These are phyloP conservation scores for Copidosoma aretas DNA, from an alignment of 2,888 invertebrate species.

Conservation along the genomic window DNA sequence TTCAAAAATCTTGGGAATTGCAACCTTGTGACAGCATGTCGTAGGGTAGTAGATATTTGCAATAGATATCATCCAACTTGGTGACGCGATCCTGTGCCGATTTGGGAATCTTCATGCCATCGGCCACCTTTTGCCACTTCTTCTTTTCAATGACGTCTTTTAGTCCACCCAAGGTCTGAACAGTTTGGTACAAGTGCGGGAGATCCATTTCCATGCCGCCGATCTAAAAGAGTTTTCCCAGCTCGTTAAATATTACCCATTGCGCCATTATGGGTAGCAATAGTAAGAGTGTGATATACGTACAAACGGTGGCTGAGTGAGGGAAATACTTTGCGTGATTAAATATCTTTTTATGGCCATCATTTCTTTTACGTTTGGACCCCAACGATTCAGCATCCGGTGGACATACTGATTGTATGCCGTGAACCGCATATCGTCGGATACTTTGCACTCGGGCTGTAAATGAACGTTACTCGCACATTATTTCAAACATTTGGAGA, in stretches of 20 bases:
- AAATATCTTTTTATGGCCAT: conserved; percentile 84
- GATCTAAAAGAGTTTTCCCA: conserved; percentile 65
- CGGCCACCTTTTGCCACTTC: conserved; percentile 87
- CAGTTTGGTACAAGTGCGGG: conserved; percentile 82
- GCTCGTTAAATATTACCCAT: conserved; percentile 3
- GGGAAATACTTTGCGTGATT: conserved; percentile 76
- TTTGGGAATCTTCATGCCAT: conserved; percentile 85
- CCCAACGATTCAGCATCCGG: conserved; percentile 87
- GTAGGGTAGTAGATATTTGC: conserved; percentile 89
- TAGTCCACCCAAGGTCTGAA: conserved; percentile 84
- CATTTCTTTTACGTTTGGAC: conserved; percentile 83
- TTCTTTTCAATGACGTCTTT: conserved; percentile 87
- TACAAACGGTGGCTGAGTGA: conserved; percentile 81
- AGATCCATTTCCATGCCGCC: conserved; percentile 92
- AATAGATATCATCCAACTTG: conserved; percentile 87
- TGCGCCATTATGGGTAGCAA: not conserved
- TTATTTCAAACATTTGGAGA: not conserved
- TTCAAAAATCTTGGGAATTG: not conserved
- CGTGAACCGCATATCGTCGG: conserved; percentile 85
- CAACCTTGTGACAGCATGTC: conserved; percentile 78
- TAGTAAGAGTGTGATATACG: conserved; percentile 40
- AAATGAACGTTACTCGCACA: conserved; percentile 6
- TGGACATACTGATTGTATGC: conserved; percentile 90
- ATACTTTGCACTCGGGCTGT: conserved; percentile 79
- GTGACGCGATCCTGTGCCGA: conserved; percentile 79